Conservation (phyloP, 1,140 invertebrate species). For the Halictus rubicundus region DNA sequence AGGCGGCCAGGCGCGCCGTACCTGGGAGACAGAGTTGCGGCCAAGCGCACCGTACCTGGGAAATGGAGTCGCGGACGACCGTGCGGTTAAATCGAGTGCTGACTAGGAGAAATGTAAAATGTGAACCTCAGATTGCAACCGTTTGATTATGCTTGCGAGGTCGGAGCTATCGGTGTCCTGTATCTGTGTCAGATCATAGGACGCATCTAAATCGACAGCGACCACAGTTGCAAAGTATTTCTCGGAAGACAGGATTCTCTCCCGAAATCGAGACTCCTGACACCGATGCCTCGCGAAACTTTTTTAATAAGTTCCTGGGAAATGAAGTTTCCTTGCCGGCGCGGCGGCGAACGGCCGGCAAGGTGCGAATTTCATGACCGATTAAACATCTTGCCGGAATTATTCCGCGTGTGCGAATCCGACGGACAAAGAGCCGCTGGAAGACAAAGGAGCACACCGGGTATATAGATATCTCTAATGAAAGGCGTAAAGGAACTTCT, state of each 20-base stretch:
- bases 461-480: neutral
- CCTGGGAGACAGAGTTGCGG: no score
- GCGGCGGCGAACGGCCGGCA: no score
- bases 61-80: no score
- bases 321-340: slow-evolving; percentile 1
- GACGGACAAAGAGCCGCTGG: neutral
- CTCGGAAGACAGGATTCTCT: neutral
- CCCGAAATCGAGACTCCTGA: neutral
- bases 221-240: neutral
- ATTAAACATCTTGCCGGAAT: slow-evolving; percentile 38
- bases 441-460: slow-evolving; percentile 9
- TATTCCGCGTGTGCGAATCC: neutral
- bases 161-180: no score
- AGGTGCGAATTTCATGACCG: slow-evolving; percentile 42
- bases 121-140: no score
- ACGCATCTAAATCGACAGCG: no score
- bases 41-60: no score
- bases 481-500: neutral
- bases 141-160: no score
- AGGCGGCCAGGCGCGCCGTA: no score
- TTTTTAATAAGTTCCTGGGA: slow-evolving; percentile 41
- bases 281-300: neutral
- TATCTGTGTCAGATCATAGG: no score
- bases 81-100: no score
- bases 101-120: no score